A percentile compares a stretch with the other conserved stretches of the same genome.
phyloP scores from a whole-genome alignment of 2,113 vertebrate species.

The Pycnonotus jocosus region DNA sequence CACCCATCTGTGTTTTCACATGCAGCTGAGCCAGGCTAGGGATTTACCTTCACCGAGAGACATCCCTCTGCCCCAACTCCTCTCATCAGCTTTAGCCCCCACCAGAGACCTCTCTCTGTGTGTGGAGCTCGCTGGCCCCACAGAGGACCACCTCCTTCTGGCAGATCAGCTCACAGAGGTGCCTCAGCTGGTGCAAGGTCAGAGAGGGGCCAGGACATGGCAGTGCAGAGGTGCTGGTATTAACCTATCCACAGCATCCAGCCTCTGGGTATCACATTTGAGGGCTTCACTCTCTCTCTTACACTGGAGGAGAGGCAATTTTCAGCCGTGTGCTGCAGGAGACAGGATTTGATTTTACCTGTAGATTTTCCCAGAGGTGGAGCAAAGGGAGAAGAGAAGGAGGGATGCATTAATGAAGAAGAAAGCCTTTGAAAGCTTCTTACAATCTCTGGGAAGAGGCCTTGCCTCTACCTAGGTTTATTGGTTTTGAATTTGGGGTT shows the following conservation, averaged over 20 bases:
- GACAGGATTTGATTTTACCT: not conserved
- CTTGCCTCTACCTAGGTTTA: not conserved
- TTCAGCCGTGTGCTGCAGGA: not conserved
- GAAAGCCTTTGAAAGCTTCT: not conserved
- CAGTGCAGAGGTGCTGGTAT: not conserved
- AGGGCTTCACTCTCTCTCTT: not conserved
- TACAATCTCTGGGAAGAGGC: not conserved
- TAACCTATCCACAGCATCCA: not conserved
- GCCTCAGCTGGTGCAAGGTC: not conserved
- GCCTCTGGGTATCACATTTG: not conserved
- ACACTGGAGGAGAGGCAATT: not conserved
- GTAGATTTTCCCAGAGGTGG: not conserved
- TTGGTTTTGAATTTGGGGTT: not conserved
- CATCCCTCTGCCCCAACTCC: not conserved
- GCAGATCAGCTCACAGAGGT: not conserved
- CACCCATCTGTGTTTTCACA: accelerated
- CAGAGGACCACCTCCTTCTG: not conserved
- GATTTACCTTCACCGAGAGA: not conserved
- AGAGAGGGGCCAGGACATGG: not conserved
- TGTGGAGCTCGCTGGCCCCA: accelerated
- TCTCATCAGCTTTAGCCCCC: not conserved
- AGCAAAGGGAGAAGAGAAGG: not conserved
- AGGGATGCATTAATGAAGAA: not conserved
- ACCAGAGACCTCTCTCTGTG: not conserved
- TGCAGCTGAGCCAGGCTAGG: accelerated